Evolutionary conservation across 2,888 invertebrate genomes (phyloP), one percentile per base, ranked within the genome.

Genomic region (Latrodectus hesperus): DNA sequence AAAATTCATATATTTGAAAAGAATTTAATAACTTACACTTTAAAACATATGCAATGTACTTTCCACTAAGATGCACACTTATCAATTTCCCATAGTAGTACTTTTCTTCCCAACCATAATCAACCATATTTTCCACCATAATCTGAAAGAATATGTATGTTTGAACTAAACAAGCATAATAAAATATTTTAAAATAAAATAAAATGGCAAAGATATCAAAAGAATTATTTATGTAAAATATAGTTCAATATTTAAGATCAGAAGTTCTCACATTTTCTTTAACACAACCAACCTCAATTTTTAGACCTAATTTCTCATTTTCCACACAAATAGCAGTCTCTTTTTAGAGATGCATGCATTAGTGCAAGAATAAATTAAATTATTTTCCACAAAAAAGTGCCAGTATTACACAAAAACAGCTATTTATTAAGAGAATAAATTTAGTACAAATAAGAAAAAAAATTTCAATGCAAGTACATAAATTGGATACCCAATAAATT

Each of bases 91-190:
- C 98, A 0, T 95, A 94, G 91, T 97, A 97, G 91, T 96, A 96
- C 91, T 95, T 95, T 72, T 95, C 94, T 92, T 98, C 98, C 98
- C 98, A 98, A 90, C 96, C 96, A 92, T 96, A 98, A 91, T 98
- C 97, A 38, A 98, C 97, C 74, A 97, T 94, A 92, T 96, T 97
- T 91, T 95, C 96, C 71, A 97, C 94, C 92, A 97, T 97, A 51
- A 98, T 96, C 93, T 97, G 89, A 8, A 65, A 71, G 38, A 38
- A 38, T 38, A 38, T 38, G 38, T 38, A 38, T 6, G 2, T 38
- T 38, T 38, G 38, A 38, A 38, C 38, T 6, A 38, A 38, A 38
- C 11, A 12, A 67, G 4, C 38, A 38, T 38, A 38, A 38, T 38
- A 38, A 38, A 38, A 6, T 38, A 38, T 6, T 38, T 38, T 38